These are phyloP conservation scores for Sorex fumeus DNA, from an alignment of 2,113 vertebrate species.

Conservation along the genomic window DNA sequence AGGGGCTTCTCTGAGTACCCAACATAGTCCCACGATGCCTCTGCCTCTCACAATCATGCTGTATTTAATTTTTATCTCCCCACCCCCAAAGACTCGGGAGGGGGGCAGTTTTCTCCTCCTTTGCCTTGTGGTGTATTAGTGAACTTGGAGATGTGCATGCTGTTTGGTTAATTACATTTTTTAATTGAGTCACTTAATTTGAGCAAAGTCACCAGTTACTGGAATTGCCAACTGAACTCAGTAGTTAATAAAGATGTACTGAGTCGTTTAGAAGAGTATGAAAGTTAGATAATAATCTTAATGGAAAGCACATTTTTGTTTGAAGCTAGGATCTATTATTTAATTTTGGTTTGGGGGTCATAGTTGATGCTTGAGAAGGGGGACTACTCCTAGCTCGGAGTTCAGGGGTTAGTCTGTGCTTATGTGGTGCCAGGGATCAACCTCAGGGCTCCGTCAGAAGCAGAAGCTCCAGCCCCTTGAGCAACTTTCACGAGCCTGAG, in stretches of 20 bases:
- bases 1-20: neutral
- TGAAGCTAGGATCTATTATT: neutral
- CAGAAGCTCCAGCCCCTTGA: too few relatives aligned
- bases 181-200: constrained; percentile 55
- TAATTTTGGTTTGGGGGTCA: too few relatives aligned
- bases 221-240: constrained; percentile 31
- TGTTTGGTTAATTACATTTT: constrained; percentile 63
- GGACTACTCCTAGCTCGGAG: too few relatives aligned
- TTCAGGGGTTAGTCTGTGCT: too few relatives aligned
- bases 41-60: neutral
- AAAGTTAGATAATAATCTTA: neutral
- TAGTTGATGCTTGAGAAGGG: too few relatives aligned
- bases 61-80: neutral
- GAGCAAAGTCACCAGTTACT: constrained; percentile 38
- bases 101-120: neutral
- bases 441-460: too few relatives aligned
- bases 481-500: neutral
- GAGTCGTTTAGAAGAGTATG: neutral
- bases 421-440: too few relatives aligned
- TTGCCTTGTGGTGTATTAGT: constrained; percentile 1
- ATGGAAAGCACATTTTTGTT: neutral
- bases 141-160: constrained; percentile 48
- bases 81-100: neutral
- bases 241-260: neutral
- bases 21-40: neutral